Conservation (phyloP, 2,888 invertebrate species). For the Mylabris sibirica region DNA sequence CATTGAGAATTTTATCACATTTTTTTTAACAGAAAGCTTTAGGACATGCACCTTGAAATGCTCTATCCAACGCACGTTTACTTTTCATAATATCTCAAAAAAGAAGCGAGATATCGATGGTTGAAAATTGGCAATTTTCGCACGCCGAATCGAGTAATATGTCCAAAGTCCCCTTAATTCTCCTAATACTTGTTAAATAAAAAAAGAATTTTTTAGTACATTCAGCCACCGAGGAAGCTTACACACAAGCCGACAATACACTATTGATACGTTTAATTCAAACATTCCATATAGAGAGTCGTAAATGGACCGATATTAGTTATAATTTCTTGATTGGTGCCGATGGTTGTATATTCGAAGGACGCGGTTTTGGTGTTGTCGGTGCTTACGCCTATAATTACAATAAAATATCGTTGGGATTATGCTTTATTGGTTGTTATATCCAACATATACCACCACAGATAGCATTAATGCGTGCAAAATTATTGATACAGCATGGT, state of each 20-base stretch:
- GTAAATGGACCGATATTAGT: conserved; percentile 64
- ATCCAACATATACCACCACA: conserved; percentile 60
- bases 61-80: no score
- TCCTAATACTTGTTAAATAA: not conserved
- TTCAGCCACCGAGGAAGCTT: conserved; percentile 63
- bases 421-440: conserved; percentile 65
- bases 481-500: conserved; percentile 61
- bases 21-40: no score
- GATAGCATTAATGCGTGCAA: conserved; percentile 60
- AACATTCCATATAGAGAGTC: conserved; percentile 64
- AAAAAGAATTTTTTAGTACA: conserved; percentile 56
- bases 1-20: no score
- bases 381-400: conserved; percentile 66
- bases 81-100: no score
- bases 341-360: conserved; percentile 67
- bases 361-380: conserved; percentile 65
- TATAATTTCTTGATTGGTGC: conserved; percentile 68
- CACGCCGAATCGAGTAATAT: no score
- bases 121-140: no score
- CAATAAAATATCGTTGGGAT: conserved; percentile 63
- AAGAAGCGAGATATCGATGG: no score
- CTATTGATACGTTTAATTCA: conserved; percentile 62
- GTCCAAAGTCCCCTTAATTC: no score
- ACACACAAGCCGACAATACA: conserved; percentile 61
- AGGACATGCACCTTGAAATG: no score